A percentile compares a stretch with the other conserved stretches of the same genome.
Conservation (phyloP, 2,113 vertebrate species). For the Cinclus cinclus region DNA sequence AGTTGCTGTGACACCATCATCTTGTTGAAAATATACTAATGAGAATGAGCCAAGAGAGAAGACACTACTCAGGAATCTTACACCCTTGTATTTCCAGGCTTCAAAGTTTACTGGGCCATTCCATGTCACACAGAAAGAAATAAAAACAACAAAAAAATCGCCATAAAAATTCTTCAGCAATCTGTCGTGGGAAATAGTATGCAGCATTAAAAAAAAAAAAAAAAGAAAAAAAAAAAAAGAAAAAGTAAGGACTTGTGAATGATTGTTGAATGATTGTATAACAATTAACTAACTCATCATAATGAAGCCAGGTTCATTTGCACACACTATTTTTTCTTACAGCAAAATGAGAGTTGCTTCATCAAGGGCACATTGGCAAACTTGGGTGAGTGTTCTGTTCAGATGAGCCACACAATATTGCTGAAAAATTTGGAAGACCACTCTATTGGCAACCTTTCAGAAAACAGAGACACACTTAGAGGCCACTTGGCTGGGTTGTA, state of each 20-base stretch:
- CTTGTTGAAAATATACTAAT: not conserved
- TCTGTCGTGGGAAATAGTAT: not conserved
- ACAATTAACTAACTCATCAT: not conserved
- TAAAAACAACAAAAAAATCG: not conserved
- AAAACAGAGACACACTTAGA: not conserved
- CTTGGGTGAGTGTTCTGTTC: not conserved
- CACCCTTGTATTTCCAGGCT: accelerated
- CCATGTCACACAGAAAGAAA: not conserved
- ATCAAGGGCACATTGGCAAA: not conserved
- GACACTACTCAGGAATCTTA: not conserved
- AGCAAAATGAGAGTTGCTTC: not conserved
- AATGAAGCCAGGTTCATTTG: not conserved
- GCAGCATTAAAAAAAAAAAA: too few species aligned
- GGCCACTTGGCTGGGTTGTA: not conserved
- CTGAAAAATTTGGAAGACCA: not conserved
- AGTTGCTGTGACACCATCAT: not conserved
- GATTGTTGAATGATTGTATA: not conserved
- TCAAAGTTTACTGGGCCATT: not conserved
- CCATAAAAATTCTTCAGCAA: not conserved
- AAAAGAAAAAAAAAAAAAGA: not conserved
- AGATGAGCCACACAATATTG: not conserved
- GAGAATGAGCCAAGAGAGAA: not conserved
- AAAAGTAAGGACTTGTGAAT: not conserved
- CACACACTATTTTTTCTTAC: not conserved
- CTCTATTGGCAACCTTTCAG: not conserved